A percentile compares a stretch with the other conserved stretches of the same genome.
These are phyloP conservation scores for Zosterops lateralis DNA, from an alignment of 2,113 vertebrate genomes.

Conservation along the genomic window DNA sequence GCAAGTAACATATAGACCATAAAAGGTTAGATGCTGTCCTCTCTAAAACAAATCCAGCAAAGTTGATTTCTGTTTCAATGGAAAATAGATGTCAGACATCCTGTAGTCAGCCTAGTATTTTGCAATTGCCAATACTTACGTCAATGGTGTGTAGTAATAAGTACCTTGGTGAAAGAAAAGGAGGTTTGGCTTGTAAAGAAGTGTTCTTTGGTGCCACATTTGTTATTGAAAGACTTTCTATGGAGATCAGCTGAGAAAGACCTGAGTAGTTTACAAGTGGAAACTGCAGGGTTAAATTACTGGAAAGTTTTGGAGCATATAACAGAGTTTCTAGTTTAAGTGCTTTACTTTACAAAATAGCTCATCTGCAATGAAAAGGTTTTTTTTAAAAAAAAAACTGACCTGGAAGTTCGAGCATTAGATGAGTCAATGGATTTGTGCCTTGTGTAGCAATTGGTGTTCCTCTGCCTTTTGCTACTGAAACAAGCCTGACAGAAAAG, in stretches of 20 bases:
- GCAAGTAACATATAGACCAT: background rate
- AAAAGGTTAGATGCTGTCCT: background rate
- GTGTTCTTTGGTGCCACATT: background rate
- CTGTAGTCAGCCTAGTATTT: background rate
- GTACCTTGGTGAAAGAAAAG: background rate
- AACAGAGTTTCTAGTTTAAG: background rate
- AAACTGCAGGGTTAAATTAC: background rate
- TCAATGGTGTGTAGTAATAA: background rate
- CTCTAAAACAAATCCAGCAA: background rate
- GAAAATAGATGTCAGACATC: background rate
- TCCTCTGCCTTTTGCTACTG: background rate
- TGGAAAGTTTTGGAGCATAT: background rate
- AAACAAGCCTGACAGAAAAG: background rate
- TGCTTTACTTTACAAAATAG: background rate
- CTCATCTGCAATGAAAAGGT: background rate
- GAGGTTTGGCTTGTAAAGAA: background rate
- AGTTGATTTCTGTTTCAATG: background rate
- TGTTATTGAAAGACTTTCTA: background rate
- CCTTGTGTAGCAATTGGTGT: background rate
- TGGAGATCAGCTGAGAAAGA: background rate
- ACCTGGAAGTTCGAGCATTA: background rate
- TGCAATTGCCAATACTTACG: background rate
- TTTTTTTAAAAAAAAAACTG: background rate
- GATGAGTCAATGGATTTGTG: background rate
- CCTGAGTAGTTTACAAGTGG: background rate